A percentile compares a stretch with the other conserved stretches of the same genome.
These are phyloP conservation scores for Mormyrus iriodes DNA, from an alignment of 2,113 vertebrate species.

Conservation along the genomic window DNA sequence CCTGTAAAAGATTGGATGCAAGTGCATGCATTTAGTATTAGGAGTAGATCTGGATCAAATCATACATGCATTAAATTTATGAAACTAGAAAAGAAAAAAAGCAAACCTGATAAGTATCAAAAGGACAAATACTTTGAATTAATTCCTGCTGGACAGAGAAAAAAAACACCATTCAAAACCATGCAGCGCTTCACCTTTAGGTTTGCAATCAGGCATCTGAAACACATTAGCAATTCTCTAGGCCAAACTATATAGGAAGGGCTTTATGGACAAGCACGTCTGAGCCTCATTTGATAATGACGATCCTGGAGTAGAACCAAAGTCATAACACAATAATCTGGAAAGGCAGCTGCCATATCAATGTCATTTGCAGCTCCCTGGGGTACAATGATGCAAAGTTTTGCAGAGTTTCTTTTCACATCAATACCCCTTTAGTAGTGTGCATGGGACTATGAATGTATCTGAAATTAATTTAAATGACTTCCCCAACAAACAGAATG, in stretches of 20 bases:
- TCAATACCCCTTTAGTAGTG: not conserved
- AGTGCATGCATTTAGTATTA: constrained; percentile 2
- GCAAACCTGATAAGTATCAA: not conserved
- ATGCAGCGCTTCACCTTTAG: not conserved
- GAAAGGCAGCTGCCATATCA: not conserved
- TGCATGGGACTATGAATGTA: constrained; percentile 7
- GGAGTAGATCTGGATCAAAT: not conserved
- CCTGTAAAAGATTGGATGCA: constrained; percentile 2
- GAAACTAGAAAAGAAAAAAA: not conserved
- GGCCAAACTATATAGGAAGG: not conserved
- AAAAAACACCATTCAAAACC: not conserved
- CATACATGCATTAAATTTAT: not conserved
- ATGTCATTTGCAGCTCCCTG: not conserved
- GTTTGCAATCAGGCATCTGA: too few relatives aligned
- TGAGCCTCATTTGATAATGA: not conserved
- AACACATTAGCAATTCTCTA: not conserved
- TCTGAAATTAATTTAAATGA: not conserved
- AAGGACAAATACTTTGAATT: not conserved
- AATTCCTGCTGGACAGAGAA: not conserved
- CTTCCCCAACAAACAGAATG: not conserved
- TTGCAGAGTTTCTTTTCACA: not conserved
- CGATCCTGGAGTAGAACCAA: not conserved
- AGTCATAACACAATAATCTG: not conserved
- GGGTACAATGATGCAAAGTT: not conserved
- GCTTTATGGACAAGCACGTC: not conserved